Base-by-base conservation (phyloP, 2,113 vertebrate genomes). In the Lagenorhynchus albirostris region DNA sequence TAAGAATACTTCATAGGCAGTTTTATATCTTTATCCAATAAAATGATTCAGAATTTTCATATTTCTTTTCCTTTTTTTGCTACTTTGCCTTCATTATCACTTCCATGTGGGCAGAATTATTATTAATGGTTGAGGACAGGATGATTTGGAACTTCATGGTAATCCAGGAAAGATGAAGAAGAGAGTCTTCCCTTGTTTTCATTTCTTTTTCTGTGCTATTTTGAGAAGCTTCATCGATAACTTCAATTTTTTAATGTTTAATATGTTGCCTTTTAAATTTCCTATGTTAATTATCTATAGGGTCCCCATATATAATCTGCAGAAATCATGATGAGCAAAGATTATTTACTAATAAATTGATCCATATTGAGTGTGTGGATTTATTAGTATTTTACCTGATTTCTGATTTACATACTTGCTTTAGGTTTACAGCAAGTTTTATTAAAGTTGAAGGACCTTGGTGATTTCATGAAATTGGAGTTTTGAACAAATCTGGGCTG, bases 391-490 rank as follows among this genome's bases (percentile, higher is more conserved):
- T 97, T 94, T 91, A 79, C 23, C 38, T 79, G 13, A 73, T 71
- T 95, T 97, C 31, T 89, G 11, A 81, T 97, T 95, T 97, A 47
- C 36, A 31, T 93, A 90, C 29, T 50, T 93, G 68, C 17, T 89
- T 96, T 91, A 60, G 0, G 33, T 70, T 87, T 89, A 90, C 65
- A 63, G 41, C 26, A 90, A 76, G 6, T 90, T 97, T 97, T 60
- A 81, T 87, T 93, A 80, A 77, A 68, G 50, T 95, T 92, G 95
- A 14, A 87, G 47, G 7, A 93, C n/a, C 2, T 70, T 84, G 11
- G 50, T 92, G 33, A 83, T 95, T 96, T 97, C 83, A 98, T 91
- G 13, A 96, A 96, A 97, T 97, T 95, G 90, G 55, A 97, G 70
- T 96, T 96, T 96, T 97, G 76, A 95, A 85, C 76, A 96, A 95